Evolutionary conservation across 2,888 invertebrate species (phyloP).

Genomic region (Acanthosepion lycidas): DNA sequence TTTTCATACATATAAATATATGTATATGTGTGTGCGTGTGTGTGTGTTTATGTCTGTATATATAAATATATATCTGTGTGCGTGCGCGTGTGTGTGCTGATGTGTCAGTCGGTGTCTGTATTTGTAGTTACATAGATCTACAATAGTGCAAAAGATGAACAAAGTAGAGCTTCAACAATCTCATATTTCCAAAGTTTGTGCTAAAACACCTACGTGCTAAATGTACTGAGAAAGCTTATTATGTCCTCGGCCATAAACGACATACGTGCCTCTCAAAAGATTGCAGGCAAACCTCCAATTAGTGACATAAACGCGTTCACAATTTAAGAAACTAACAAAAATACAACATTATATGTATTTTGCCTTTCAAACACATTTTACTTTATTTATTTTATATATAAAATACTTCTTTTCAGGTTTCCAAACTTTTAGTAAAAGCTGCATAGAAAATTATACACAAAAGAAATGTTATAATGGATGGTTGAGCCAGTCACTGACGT

Average conservation of each 20-base stretch:
- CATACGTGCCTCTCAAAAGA: background rate
- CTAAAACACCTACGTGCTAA: background rate
- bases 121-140: background rate
- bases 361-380: background rate
- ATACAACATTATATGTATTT: background rate
- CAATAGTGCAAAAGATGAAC: background rate
- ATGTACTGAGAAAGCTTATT: background rate
- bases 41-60: too few species aligned
- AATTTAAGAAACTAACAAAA: background rate
- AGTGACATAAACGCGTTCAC: background rate
- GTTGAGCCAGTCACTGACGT: too few species aligned
- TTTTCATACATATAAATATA: too few species aligned
- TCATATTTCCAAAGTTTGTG: background rate
- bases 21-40: too few species aligned
- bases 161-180: background rate
- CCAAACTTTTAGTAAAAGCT: too few species aligned
- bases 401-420: too few species aligned
- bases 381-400: background rate
- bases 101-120: too few species aligned
- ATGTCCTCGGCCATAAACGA: background rate
- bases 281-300: background rate
- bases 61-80: background rate
- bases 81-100: background rate
- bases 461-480: too few species aligned
- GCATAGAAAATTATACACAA: too few species aligned